These are phyloP conservation scores for Sinocyclocheilus maitianheensis DNA, from an alignment of 2,113 vertebrate species.

Conservation along the genomic window DNA sequence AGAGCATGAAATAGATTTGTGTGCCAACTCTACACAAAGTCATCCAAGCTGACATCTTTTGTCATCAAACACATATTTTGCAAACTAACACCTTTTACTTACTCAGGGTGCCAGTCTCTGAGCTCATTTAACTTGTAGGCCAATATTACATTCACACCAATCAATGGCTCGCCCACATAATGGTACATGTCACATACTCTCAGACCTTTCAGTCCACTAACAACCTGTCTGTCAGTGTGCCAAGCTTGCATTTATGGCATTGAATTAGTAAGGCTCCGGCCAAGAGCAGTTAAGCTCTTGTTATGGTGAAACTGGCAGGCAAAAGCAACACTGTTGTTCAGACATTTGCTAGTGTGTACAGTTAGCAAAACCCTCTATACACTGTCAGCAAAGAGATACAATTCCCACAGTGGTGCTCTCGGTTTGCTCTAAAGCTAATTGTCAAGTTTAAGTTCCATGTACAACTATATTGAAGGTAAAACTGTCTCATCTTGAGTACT, in stretches of 20 bases:
- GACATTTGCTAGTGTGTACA: not conserved
- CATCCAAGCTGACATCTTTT: not conserved
- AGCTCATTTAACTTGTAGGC: not conserved
- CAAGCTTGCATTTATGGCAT: slow-evolving; percentile 28
- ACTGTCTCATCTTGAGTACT: not conserved
- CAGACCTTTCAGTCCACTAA: slow-evolving; percentile 12
- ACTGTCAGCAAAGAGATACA: not conserved
- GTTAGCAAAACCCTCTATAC: not conserved
- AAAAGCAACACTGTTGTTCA: not conserved
- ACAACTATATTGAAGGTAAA: not conserved
- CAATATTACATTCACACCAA: not conserved
- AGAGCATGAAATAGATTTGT: not conserved
- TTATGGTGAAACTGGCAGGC: slow-evolving; percentile 4
- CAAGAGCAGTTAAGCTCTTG: slow-evolving; percentile 9
- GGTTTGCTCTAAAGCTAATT: not conserved
- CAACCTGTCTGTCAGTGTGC: slow-evolving; percentile 9
- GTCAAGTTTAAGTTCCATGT: not conserved
- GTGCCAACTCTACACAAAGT: not conserved
- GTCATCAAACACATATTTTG: not conserved
- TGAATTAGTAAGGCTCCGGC: slow-evolving; percentile 12
- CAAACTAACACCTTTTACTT: slow-evolving; percentile 7
- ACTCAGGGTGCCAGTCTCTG: not conserved
- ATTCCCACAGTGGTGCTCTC: not conserved
- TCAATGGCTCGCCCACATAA: slow-evolving; percentile 17
- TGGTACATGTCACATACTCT: not conserved